Evolutionary conservation across 2,888 invertebrate species (phyloP), one percentile per base, ranked within the genome.

Genomic region (Machimus atricapillus): DNA sequence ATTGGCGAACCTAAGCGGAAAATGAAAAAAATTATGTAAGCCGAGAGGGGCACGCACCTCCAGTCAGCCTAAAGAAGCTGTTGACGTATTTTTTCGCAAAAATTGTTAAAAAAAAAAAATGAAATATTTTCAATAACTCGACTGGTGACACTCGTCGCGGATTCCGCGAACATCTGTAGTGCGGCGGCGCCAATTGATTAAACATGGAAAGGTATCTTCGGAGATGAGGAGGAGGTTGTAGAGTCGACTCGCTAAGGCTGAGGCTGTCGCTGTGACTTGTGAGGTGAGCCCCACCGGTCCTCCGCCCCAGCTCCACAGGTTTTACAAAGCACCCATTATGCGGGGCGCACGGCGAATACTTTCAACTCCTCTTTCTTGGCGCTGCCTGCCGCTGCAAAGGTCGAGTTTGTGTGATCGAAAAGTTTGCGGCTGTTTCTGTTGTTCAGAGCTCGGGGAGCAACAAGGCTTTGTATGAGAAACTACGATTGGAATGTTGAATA

Each of bases 121-220:
- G 43, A 73, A 73, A 74, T 76, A 34, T 31, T 31, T 74, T 74
- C 76, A 76, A 37, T 76, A 66, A 66, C 23, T 66, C 37, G 27
- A 66, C 34, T 16, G 56, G 52, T 81, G 81, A 81, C 27, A 31
- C 27, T 31, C 66, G 46, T 14, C 34, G 27, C 37, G 43, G 66
- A 83, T 83, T 37, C 83, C 83, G 83, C 66, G 40, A 83, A 83
- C 83, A 83, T 83, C 43, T 83, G 83, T 40, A 83, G 40, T 83
- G 73, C 83, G 83, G 73, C 83, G 83, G 83, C 83, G 83, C 83
- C 83, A 83, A 83, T 83, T 83, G 83, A 83, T 83, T 83, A 83
- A 83, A 83, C 66, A 83, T 40, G 66, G 43, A 66, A 66, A 83
- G 34, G 31, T 40, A 83, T 19, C 27, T 56, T 12, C 19, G 37